Percentiles rank a stretch among this genome's conserved stretches.
Conservation (phyloP, 2,888 invertebrate genomes). For the Galeruca laticollis region DNA sequence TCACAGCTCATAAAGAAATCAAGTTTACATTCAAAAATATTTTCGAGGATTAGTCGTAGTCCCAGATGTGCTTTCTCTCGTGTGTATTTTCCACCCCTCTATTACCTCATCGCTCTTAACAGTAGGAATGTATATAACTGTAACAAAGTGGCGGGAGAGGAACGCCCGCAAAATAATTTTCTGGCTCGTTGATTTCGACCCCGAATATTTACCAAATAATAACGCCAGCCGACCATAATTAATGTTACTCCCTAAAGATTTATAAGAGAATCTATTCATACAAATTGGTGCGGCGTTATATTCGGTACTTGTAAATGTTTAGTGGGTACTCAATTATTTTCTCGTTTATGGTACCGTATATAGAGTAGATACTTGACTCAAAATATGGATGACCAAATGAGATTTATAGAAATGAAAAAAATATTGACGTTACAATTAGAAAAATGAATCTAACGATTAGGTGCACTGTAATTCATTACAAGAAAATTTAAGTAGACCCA, state of each 20-base stretch:
- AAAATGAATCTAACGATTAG: too few species aligned
- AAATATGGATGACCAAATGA: neutral
- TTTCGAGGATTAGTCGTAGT: slow-evolving; percentile 45
- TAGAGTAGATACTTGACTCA: neutral
- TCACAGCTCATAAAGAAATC: slow-evolving; percentile 1
- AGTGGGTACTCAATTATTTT: neutral
- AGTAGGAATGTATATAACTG: slow-evolving; percentile 43
- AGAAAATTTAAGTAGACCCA: too few species aligned
- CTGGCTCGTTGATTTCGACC: slow-evolving; percentile 59
- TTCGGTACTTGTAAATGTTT: neutral
- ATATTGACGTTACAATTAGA: too few species aligned
- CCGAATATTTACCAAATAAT: slow-evolving; percentile 64
- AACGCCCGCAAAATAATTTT: slow-evolving; percentile 67
- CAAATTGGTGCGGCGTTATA: neutral
- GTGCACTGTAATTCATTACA: too few species aligned
- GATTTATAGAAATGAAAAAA: neutral
- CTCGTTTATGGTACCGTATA: slow-evolving; percentile 3
- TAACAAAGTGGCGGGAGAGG: slow-evolving; percentile 62
- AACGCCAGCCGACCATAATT: slow-evolving; percentile 62
- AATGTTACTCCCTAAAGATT: slow-evolving; percentile 54
- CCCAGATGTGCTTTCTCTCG: slow-evolving; percentile 48
- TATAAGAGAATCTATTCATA: slow-evolving; percentile 42
- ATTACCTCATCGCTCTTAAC: slow-evolving; percentile 16
- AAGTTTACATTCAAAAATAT: slow-evolving; percentile 39
- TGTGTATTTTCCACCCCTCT: slow-evolving; percentile 31